A percentile compares a stretch with the other conserved stretches of the same genome.
These are phyloP conservation scores for Lamprologus lemairii DNA, from an alignment of 2,113 vertebrate species.

Conservation along the genomic window DNA sequence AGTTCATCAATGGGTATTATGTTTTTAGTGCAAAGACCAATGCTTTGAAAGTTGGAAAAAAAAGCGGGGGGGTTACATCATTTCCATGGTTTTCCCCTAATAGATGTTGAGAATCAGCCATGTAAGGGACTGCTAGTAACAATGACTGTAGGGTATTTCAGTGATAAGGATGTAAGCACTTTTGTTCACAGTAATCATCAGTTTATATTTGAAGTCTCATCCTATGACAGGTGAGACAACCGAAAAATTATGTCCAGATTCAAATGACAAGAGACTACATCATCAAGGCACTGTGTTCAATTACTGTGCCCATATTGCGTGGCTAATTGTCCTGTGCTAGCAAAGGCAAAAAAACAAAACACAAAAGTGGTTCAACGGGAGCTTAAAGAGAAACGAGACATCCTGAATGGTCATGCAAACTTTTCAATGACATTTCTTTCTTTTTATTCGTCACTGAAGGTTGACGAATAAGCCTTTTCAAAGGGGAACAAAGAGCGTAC, in stretches of 20 bases:
- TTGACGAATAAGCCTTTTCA: neutral
- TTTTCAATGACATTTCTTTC: neutral
- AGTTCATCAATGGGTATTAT: neutral
- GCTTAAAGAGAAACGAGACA: neutral
- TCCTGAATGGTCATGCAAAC: neutral
- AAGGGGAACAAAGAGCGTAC: neutral
- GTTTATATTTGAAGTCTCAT: neutral
- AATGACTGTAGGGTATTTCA: neutral
- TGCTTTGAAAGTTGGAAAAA: neutral
- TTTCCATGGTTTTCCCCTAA: neutral
- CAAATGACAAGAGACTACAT: neutral
- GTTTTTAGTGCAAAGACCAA: neutral
- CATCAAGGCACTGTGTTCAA: constrained; percentile 30
- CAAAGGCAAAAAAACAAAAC: neutral
- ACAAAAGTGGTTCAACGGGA: neutral
- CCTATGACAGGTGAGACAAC: constrained; percentile 7
- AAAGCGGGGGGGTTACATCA: neutral
- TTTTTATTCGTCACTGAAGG: neutral
- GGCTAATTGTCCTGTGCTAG: constrained; percentile 40
- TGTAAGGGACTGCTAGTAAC: neutral
- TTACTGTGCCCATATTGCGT: constrained; percentile 23
- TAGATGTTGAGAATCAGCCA: neutral
- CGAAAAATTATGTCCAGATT: constrained; percentile 33
- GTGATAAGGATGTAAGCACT: neutral
- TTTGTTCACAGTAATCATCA: neutral